Base-by-base conservation (phyloP, 2,113 vertebrate genomes). In the Tachysurus fulvidraco region DNA sequence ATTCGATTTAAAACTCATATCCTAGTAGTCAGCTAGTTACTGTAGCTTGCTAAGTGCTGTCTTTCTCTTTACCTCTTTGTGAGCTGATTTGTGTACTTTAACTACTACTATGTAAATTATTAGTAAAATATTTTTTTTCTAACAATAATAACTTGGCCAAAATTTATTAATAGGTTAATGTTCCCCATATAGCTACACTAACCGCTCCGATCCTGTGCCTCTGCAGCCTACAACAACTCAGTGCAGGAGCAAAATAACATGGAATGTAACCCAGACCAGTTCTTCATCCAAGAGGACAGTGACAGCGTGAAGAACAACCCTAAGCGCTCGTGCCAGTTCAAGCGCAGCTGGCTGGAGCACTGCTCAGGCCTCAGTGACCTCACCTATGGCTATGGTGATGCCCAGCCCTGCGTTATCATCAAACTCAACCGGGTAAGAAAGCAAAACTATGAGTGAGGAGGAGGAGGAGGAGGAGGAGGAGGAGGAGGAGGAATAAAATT, bases 321-420 rank as follows among this genome's bases (percentile, higher is more conserved):
- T 0, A 98, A 98, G 89, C 95, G 96, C 78, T 97, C 97, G 52
- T 98, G 97, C 91, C 96, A 96, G 89, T 98, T 98, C 93, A 96
- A 95, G 87, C 95, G 97, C 88, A 95, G 95, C 69, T 52, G 93
- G 7, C 91, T 98, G 90, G 93, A 93, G 0, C 65, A 85, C 0
- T 98, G 97, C 91, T 96, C 96, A 0, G 97, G 97, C 77, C n/a
- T 96, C 0, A 1, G 5, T 0, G 96, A 98, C 89, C 92, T 89
- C 81, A 95, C 92, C 71, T 98, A 97, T 55, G 97, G 97, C 87
- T 98, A 97, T 91, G 86, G 91, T n/a, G 91, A 93, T 0, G 96
- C 96, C 82, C 92, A 94, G 85, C 97, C 97, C 11, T 98, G 97
- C 91, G 93, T 98, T 93, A 95, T 98, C 91, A 96, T 98, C 94